Conservation (phyloP, 2,113 vertebrate genomes). For the Scalopus aquaticus region DNA sequence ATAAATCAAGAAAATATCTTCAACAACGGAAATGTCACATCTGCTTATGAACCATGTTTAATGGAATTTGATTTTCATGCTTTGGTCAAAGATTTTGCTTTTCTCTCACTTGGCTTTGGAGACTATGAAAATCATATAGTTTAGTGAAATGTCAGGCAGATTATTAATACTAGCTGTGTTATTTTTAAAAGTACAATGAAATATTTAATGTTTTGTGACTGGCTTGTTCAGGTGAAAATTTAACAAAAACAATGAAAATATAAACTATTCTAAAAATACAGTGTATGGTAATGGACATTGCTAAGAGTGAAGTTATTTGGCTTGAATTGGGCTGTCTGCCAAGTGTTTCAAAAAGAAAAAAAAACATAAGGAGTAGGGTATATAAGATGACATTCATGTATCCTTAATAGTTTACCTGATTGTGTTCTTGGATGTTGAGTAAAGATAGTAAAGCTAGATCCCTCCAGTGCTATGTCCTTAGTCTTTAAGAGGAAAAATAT, state of each 20-base stretch:
- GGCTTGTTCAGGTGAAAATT: neutral
- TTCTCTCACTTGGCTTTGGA: neutral
- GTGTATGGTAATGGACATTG: neutral
- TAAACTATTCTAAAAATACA: neutral
- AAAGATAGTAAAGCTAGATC: neutral
- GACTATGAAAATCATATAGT: neutral
- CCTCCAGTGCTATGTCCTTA: neutral
- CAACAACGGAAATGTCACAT: slow-evolving; percentile 38
- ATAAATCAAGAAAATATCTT: slow-evolving; percentile 52
- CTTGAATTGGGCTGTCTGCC: neutral
- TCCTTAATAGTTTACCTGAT: neutral
- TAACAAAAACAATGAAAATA: neutral
- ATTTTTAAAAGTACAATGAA: neutral
- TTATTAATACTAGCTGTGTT: neutral
- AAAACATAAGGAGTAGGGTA: neutral
- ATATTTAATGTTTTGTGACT: slow-evolving; percentile 1
- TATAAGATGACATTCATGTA: neutral
- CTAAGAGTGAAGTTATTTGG: neutral
- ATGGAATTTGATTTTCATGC: neutral
- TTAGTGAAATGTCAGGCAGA: neutral
- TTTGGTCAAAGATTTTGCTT: slow-evolving; percentile 42
- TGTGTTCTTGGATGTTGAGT: neutral
- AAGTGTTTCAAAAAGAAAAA: neutral
- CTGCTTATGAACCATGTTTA: slow-evolving; percentile 16
- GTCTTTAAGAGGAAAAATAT: neutral